phyloP scores from a whole-genome alignment of 2,113 vertebrate species.

The Hylia prasina region DNA sequence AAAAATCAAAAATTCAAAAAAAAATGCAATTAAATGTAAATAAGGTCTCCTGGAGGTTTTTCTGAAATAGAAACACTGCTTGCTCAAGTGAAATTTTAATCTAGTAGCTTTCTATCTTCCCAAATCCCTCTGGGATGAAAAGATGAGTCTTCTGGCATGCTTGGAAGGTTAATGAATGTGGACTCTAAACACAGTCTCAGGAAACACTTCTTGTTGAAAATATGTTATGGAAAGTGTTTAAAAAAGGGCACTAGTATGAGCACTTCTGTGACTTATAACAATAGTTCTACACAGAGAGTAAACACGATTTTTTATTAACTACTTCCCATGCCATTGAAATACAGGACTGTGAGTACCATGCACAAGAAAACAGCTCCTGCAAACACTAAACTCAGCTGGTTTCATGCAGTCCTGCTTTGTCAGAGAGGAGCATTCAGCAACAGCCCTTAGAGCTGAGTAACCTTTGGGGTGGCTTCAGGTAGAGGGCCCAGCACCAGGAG shows the following conservation, averaged over 20 bases:
- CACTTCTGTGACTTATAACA: neutral
- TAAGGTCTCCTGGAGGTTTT: slow-evolving; percentile 18
- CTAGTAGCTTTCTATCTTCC: slow-evolving; percentile 16
- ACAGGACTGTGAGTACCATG: neutral
- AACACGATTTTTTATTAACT: neutral
- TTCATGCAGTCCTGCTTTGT: neutral
- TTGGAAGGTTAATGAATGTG: slow-evolving; percentile 26
- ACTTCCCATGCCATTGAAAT: neutral
- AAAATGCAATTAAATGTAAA: slow-evolving; percentile 12
- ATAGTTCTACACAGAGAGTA: neutral
- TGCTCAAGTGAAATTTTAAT: slow-evolving; percentile 36
- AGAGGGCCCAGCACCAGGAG: neutral
- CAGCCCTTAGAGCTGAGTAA: neutral
- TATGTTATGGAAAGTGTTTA: neutral
- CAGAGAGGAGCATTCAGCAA: neutral
- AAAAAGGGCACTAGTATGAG: neutral
- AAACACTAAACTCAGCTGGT: neutral
- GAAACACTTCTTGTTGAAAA: neutral
- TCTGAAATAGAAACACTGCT: slow-evolving; percentile 9
- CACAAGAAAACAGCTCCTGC: neutral
- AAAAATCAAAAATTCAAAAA: neutral
- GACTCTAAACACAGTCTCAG: neutral
- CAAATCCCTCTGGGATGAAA: slow-evolving; percentile 21
- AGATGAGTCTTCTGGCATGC: slow-evolving; percentile 14
- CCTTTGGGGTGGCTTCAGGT: neutral